These are phyloP conservation scores for Eilema griseolum DNA, from an alignment of 2,888 invertebrate genomes.

Conservation along the genomic window DNA sequence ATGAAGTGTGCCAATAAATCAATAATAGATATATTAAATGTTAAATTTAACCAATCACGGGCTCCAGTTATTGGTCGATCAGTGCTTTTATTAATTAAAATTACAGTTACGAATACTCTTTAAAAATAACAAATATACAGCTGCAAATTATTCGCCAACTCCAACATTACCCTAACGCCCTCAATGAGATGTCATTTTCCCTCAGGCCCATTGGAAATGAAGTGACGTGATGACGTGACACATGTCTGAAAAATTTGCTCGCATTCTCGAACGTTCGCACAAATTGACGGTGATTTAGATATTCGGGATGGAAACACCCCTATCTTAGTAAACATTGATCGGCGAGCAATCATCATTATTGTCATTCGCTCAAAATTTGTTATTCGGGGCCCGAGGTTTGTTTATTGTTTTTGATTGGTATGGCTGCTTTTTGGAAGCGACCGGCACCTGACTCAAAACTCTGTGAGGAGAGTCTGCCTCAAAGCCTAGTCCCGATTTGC, in stretches of 20 bases:
- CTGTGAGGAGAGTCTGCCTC: too few species aligned
- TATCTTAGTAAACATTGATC: neutral
- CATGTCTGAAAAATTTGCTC: conserved; percentile 24
- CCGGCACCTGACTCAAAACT: too few species aligned
- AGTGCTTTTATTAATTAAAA: too few species aligned
- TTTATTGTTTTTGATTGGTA: neutral
- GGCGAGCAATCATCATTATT: neutral
- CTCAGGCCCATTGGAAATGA: conserved; percentile 24
- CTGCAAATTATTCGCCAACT: conserved; percentile 7
- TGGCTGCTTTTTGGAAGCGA: too few species aligned
- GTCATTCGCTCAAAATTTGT: too few species aligned
- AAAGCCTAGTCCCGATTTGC: too few species aligned
- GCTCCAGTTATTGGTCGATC: neutral
- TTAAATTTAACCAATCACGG: too few species aligned
- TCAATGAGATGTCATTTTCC: conserved; percentile 20
- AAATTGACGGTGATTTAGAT: conserved; percentile 21
- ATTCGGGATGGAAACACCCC: neutral
- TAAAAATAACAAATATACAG: neutral
- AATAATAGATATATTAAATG: too few species aligned
- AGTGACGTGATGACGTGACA: conserved; percentile 17
- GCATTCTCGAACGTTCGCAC: conserved; percentile 4
- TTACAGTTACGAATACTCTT: too few species aligned
- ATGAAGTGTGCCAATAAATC: too few species aligned
- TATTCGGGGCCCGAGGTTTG: too few species aligned
- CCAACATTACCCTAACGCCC: neutral